Base-by-base conservation (phyloP, 2,888 invertebrate genomes). In the Calameuta filiformis region DNA sequence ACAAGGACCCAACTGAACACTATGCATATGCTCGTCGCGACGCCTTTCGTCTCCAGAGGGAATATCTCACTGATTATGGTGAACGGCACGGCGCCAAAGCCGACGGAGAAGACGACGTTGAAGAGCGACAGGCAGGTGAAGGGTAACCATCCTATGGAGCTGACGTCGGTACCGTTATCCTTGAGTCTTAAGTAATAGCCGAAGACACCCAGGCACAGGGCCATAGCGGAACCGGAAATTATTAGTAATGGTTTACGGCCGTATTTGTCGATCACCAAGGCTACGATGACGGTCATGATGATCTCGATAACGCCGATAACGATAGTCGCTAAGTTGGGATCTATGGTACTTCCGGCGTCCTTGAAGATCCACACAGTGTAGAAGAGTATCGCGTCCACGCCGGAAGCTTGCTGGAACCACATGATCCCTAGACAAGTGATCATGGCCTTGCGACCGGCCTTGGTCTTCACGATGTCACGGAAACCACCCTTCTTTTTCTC, bases 161-260 rank as follows among this genome's bases (percentile, higher is more conserved):
- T 71, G 0, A 89, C 86, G 40, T 88, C 86, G 31, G 81, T 81
- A 12, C 86, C 86, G 75, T 81, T 83, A 33, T 83, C 83, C 73
- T 87, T 86, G 35, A 91, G 40, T 77, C 86, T 88, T 81, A 92
- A 92, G 81, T 91, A 90, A 80, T 89, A 88, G 73, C 92, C 90
- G 56, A 92, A 80, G 30, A 89, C 84, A 34, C 89, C 85, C 23
- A 92, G 84, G 69, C 90, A 89, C 11, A 91, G 23, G 4, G 88
- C 85, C 91, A 92, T 92, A 1, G 92, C 87, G 11, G 90, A 73
- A 0, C 93, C 92, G 1, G 93, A 93, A 34, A 93, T 79, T 3
- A 94, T 88, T 11, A 94, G 90, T 30, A 94, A 89, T 11, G 92
- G 90, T 78, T 93, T 91, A 30, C 94, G 87, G 1, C 94, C 94